A percentile compares a stretch with the other conserved stretches of the same genome.
phyloP scores from a whole-genome alignment of 1,140 invertebrate species.

The Drosophila ohnishii region DNA sequence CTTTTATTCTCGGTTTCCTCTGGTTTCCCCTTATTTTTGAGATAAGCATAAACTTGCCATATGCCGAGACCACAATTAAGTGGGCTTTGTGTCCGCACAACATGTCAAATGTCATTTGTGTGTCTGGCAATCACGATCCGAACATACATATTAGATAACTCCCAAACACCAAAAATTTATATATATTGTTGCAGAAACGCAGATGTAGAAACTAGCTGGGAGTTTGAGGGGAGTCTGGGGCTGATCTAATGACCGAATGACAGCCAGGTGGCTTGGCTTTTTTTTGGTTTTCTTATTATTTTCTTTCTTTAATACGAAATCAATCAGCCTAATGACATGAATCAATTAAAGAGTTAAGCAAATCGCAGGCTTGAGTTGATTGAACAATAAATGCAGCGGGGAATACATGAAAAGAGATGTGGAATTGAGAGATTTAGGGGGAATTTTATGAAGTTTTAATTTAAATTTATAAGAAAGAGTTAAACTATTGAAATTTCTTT shows the following conservation, averaged over 20 bases:
- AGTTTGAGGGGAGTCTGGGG: neutral
- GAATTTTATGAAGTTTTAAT: neutral
- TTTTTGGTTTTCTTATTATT: conserved; percentile 32
- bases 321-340: conserved; percentile 36
- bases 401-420: neutral
- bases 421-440: neutral
- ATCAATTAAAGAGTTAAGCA: conserved; percentile 44
- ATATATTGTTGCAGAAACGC: conserved; percentile 15
- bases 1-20: conserved; percentile 44
- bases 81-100: conserved; percentile 53
- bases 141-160: conserved; percentile 69
- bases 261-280: conserved; percentile 34
- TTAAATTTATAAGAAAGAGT: neutral
- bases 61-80: conserved; percentile 46
- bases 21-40: conserved; percentile 5
- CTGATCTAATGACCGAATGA: conserved; percentile 27
- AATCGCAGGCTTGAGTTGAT: conserved; percentile 17
- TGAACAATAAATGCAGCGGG: neutral
- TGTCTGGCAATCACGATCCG: conserved; percentile 67
- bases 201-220: neutral
- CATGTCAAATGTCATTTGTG: conserved; percentile 81
- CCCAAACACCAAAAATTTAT: conserved; percentile 12
- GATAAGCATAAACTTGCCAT: conserved; percentile 53
- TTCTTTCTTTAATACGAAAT: conserved; percentile 33
- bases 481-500: neutral